Conservation (phyloP, 37 sponge, comb jelly and placozoan species). For the Spongia lamella region DNA sequence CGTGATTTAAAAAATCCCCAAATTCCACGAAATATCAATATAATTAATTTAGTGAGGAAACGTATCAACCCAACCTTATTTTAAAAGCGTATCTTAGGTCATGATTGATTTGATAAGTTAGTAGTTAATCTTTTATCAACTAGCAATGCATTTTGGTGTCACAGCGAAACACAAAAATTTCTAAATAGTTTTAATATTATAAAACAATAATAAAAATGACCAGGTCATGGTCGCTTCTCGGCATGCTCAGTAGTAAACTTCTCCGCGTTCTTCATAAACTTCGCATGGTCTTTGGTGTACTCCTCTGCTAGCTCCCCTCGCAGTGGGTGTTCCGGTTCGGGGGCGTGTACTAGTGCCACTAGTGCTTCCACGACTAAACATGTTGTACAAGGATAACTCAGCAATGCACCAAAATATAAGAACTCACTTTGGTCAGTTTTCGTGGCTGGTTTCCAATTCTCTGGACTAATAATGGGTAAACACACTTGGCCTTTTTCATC, state of each 20-base stretch:
- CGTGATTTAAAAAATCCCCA: background rate
- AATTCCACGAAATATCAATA: too few relatives aligned
- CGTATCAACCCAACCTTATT: too few relatives aligned
- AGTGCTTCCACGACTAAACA: slow-evolving; percentile 83
- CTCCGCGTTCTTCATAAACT: slow-evolving; percentile 86
- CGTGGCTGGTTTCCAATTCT: slow-evolving; percentile 99
- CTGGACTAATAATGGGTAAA: slow-evolving; percentile 90
- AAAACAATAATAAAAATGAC: too few relatives aligned
- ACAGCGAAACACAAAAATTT: too few relatives aligned
- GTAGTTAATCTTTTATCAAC: too few relatives aligned
- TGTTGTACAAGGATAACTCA: background rate
- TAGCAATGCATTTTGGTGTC: too few relatives aligned
- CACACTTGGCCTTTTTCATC: slow-evolving; percentile 99
- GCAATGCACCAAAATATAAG: background rate
- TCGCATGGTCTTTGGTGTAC: slow-evolving; percentile 63
- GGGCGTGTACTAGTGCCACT: slow-evolving; percentile 85
- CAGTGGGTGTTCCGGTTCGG: slow-evolving; percentile 96
- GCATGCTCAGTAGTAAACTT: slow-evolving; percentile 85
- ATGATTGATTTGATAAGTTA: too few relatives aligned
- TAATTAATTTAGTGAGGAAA: too few relatives aligned
- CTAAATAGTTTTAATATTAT: too few relatives aligned
- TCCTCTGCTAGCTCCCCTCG: slow-evolving; percentile 95
- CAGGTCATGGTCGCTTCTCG: slow-evolving; percentile 65
- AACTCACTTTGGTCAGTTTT: slow-evolving; percentile 93
- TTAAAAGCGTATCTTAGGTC: too few relatives aligned